These are phyloP conservation scores for Hydrophis major DNA, from an alignment of 2,797 vertebrate genomes.

Conservation along the genomic window DNA sequence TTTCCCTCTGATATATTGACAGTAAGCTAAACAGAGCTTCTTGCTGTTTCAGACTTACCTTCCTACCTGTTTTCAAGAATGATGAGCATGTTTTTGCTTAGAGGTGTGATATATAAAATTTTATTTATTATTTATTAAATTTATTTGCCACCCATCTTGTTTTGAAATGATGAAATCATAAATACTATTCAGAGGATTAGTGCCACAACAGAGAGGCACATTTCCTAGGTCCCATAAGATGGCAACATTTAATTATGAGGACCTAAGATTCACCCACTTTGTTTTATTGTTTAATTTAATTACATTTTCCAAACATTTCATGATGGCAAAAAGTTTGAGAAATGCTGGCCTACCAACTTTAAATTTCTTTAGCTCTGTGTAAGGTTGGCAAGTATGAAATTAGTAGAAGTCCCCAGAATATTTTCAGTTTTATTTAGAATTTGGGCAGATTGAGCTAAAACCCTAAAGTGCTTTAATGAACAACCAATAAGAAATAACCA, in stretches of 20 bases:
- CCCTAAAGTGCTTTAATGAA: not conserved
- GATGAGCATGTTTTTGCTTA: not conserved
- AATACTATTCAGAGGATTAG: not conserved
- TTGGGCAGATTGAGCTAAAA: not conserved
- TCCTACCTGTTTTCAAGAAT: not conserved
- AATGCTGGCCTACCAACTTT: not conserved
- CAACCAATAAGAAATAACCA: not conserved
- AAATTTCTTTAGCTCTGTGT: not conserved
- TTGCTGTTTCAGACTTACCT: not conserved
- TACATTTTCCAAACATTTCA: not conserved
- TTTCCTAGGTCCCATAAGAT: not conserved
- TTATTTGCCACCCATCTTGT: not conserved
- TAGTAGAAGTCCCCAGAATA: not conserved
- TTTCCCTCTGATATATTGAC: not conserved
- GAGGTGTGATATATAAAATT: not conserved
- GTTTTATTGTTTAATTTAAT: not conserved
- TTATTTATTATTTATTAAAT: not conserved
- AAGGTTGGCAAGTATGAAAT: not conserved
- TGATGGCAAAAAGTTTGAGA: not conserved
- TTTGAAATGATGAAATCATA: not conserved
- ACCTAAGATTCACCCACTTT: not conserved
- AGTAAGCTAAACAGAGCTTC: not conserved
- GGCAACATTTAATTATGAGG: not conserved
- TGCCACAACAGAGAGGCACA: not conserved
- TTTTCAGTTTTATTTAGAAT: not conserved